A percentile compares a stretch with the other conserved stretches of the same genome.
phyloP scores from a whole-genome alignment of 2,797 vertebrate species.

The Gobionotothen gibberifrons region DNA sequence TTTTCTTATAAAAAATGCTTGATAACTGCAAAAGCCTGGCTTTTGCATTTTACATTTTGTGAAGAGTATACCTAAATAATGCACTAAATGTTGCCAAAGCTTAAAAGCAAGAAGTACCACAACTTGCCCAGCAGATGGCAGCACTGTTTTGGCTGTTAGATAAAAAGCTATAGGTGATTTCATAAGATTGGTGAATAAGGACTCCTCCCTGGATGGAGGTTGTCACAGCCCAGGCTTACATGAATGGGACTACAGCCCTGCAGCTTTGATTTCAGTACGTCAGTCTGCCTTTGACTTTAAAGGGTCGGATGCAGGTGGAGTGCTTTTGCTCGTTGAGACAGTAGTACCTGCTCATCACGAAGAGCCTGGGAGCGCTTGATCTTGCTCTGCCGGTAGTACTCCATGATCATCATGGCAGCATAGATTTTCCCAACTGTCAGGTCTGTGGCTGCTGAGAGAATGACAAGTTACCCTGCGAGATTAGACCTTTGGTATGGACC shows the following conservation, averaged over 20 bases:
- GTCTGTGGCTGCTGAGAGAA: constrained; percentile 92
- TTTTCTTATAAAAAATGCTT: background rate
- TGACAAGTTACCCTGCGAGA: constrained; percentile 88
- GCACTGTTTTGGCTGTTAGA: constrained; percentile 33
- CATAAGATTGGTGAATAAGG: background rate
- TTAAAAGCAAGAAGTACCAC: constrained; percentile 3
- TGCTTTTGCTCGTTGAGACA: constrained; percentile 40
- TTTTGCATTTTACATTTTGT: constrained; percentile 3
- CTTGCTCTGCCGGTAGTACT: constrained; percentile 97
- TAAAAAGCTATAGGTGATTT: background rate
- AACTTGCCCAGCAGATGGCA: constrained; percentile 72
- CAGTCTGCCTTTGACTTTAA: constrained; percentile 74
- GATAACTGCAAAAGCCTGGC: background rate
- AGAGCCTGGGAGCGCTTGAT: constrained; percentile 94
- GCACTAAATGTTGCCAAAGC: background rate
- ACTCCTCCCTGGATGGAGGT: constrained; percentile 35
- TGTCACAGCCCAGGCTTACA: constrained; percentile 72
- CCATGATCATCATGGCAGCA: constrained; percentile 99
- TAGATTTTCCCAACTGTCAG: constrained; percentile 98
- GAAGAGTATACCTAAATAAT: background rate
- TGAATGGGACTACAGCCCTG: constrained; percentile 56
- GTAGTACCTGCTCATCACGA: constrained; percentile 91
- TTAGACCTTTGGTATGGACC: constrained; percentile 84
- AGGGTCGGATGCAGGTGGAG: constrained; percentile 41
- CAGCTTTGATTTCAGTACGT: constrained; percentile 57